Evolutionary conservation across 2,888 invertebrate species (phyloP).

Genomic region (Coelopa pilipes): DNA sequence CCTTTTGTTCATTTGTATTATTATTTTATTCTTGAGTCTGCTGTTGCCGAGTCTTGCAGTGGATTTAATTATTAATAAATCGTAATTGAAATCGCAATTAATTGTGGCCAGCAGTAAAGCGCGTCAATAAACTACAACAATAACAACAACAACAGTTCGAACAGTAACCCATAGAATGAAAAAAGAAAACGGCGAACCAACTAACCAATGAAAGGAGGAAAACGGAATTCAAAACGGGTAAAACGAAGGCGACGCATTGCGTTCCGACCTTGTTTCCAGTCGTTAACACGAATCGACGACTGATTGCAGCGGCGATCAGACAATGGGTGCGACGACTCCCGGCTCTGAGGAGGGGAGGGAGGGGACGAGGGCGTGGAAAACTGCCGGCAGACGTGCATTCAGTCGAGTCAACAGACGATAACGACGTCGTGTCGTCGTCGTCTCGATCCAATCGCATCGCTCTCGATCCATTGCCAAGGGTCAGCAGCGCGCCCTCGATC

Average conservation of each 20-base stretch:
- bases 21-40: no score
- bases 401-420: background rate
- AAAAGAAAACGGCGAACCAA: no score
- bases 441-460: no score
- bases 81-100: slow-evolving; percentile 9
- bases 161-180: no score
- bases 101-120: background rate
- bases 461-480: no score
- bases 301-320: background rate
- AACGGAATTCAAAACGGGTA: no score
- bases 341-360: background rate
- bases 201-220: no score
- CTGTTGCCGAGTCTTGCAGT: background rate
- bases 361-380: background rate
- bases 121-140: no score
- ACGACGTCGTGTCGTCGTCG: no score
- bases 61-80: slow-evolving; percentile 19
- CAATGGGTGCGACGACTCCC: background rate
- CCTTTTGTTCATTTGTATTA: no score
- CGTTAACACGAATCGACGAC: slow-evolving; percentile 12
- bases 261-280: slow-evolving; percentile 28
- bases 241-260: background rate
- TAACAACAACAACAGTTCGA: no score
- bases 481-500: no score
- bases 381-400: background rate